Evolutionary conservation across 1,140 invertebrate genomes (phyloP).

Genomic region (Magallana gigas): DNA sequence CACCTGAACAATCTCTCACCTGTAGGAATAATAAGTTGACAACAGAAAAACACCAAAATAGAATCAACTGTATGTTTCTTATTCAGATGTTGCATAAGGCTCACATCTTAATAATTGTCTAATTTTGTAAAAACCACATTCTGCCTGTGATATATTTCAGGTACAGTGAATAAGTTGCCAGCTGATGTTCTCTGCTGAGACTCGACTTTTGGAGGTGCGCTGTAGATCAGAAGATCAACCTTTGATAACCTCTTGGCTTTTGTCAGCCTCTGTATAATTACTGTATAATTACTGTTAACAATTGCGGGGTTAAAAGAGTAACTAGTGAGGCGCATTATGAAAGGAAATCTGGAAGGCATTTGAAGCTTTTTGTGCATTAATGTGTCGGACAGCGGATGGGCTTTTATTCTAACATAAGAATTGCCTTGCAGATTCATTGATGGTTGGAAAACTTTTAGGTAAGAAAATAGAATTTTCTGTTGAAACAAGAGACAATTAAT

Average conservation of each 20-base stretch:
- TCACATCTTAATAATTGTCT: neutral
- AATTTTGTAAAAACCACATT: neutral
- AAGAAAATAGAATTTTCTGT: neutral
- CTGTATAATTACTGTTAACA: slow-evolving; percentile 29
- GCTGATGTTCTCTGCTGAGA: neutral
- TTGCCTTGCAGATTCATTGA: neutral
- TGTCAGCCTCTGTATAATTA: slow-evolving; percentile 36
- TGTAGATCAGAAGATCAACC: slow-evolving; percentile 9
- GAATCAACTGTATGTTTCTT: neutral
- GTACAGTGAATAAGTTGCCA: neutral
- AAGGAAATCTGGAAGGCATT: slow-evolving; percentile 20
- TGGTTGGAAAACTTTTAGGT: neutral
- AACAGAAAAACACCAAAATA: neutral
- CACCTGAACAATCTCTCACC: neutral
- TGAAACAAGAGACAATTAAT: too few species aligned
- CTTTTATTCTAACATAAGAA: neutral
- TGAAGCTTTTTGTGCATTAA: slow-evolving; percentile 24
- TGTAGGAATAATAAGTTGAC: neutral
- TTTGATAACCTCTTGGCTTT: slow-evolving; percentile 26
- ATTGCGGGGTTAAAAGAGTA: slow-evolving; percentile 18
- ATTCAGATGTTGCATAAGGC: too few species aligned
- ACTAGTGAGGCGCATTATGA: neutral
- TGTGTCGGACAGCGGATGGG: neutral
- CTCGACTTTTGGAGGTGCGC: neutral
- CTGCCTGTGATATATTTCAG: neutral